Evolutionary conservation across 2,888 invertebrate species (phyloP).

Genomic region (Epinotia nisella): DNA sequence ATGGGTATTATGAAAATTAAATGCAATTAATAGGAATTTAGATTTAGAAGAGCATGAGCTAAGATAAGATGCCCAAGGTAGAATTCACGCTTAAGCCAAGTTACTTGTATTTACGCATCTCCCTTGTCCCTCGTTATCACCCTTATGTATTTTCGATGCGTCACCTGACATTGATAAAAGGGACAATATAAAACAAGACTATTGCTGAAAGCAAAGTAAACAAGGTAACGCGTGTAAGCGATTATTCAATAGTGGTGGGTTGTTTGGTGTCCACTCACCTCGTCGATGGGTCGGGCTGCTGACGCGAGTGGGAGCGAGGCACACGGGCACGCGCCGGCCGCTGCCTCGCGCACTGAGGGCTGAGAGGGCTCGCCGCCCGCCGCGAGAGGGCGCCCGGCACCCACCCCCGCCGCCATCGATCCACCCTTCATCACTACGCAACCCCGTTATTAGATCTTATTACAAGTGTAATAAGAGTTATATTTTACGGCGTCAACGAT

Average conservation of each 20-base stretch:
- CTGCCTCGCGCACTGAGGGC: conserved; percentile 64
- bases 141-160: conserved; percentile 7
- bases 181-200: conserved; percentile 30
- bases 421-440: conserved; percentile 61
- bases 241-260: conserved; percentile 22
- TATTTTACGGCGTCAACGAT: conserved; percentile 48
- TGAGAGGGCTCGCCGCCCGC: conserved; percentile 47
- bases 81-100: background rate
- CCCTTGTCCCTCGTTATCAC: conserved; percentile 19
- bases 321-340: conserved; percentile 65
- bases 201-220: conserved; percentile 7
- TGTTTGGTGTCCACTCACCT: conserved; percentile 57
- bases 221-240: conserved; percentile 3
- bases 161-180: conserved; percentile 34
- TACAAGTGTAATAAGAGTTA: conserved; percentile 53
- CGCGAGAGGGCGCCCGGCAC: conserved; percentile 63
- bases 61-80: background rate
- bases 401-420: conserved; percentile 70
- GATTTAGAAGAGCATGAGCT: background rate
- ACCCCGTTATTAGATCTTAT: conserved; percentile 51
- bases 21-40: too few relatives aligned
- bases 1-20: too few relatives aligned
- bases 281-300: conserved; percentile 50
- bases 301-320: conserved; percentile 45
- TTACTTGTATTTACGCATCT: conserved; percentile 7